These are phyloP conservation scores for Hemicentrotus pulcherrimus DNA, from an alignment of 35 echinoderm and acorn worm species.

Conservation along the genomic window DNA sequence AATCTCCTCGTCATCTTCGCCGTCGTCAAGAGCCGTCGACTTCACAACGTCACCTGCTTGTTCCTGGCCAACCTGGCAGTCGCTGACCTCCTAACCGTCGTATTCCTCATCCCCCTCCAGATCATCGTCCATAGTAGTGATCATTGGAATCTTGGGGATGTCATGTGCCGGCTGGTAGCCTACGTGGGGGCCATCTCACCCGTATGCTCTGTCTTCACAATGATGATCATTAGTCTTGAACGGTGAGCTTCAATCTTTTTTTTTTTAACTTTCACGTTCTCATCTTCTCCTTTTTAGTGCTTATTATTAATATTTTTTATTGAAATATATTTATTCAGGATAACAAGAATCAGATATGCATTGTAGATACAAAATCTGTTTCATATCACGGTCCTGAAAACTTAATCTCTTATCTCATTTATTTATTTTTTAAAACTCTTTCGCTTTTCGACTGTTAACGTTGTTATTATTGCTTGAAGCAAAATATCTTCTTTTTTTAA, in stretches of 20 bases:
- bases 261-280: not conserved
- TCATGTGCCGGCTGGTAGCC: conserved; percentile 58
- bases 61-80: conserved; percentile 79
- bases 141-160: conserved; percentile 68
- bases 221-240: conserved; percentile 82
- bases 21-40: conserved; percentile 65
- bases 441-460: no score
- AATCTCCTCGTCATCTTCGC: conserved; percentile 80
- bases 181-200: conserved; percentile 70
- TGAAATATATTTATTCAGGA: no score
- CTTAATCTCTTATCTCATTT: no score
- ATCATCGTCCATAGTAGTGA: conserved; percentile 39
- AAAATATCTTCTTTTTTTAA: no score
- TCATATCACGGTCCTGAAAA: no score
- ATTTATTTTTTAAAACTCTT: no score
- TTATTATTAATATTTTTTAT: not conserved
- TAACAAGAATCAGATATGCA: no score
- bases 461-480: no score
- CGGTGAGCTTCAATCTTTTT: conserved; percentile 59
- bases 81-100: conserved; percentile 69
- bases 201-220: conserved; percentile 81
- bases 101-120: conserved; percentile 67
- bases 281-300: not conserved
- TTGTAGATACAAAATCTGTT: no score
- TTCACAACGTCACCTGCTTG: conserved; percentile 80